Base-by-base conservation (phyloP, 1,140 invertebrate genomes). In the Pseudomyrmex concolor region DNA sequence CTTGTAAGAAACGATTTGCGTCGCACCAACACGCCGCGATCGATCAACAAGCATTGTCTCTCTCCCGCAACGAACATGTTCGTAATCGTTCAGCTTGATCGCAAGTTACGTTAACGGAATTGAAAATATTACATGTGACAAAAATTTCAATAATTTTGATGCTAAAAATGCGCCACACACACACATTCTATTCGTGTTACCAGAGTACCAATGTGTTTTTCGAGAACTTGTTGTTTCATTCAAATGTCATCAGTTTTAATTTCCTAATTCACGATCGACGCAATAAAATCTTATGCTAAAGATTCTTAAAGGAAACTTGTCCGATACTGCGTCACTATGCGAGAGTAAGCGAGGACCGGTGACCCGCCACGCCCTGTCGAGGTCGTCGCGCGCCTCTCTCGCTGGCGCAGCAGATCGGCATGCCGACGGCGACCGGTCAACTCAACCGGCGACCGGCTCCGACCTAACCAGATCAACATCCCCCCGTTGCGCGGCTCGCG, bases 311-410 rank as follows among this genome's bases (percentile, higher is more conserved):
- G 76, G 68, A 70, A 87, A 86, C 25, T 17, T 48, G 84, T 74
- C 88, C 89, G 84, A 91, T 85, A 84, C 84, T 90, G 91, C 90
- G 91, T 89, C 86, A 91, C 91, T 92, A 91, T 85, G 72, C 63
- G 55, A 76, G 86, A 76, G 73, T 48, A 68, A 81, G 57, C 85
- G 78, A 90, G 91, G 90, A 92, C 90, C 91, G 91, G 92, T 94
- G 92, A 94, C 92, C 92, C 88, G 91, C 92, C 93, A 93, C 93
- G 92, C 93, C 92, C 92, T 92, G 90, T 87, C 89, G 90, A 93
- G 93, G 92, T 93, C 92, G 91, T 92, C 91, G 90, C 89, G 92
- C 92, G 91, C 86, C 89, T 89, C 91, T 90, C 87, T 87, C 89
- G 73, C 82, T 55, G 64, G 85, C 83, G 19, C 73, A 62, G 78